Conservation (phyloP, 2,888 invertebrate genomes). For the Spialia ferax region DNA sequence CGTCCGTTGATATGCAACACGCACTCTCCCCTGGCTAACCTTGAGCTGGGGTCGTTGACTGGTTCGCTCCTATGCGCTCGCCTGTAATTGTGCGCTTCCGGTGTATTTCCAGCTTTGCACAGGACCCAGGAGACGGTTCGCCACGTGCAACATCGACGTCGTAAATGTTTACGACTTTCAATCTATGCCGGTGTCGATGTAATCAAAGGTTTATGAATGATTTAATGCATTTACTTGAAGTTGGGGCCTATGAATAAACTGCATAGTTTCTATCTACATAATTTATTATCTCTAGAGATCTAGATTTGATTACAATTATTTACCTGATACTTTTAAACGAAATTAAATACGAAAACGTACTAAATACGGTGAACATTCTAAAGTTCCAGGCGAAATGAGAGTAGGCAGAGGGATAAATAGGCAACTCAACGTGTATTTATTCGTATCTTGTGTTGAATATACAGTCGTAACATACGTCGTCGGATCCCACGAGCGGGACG, state of each 20-base stretch:
- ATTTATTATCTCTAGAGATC: too few relatives aligned
- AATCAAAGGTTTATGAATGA: too few relatives aligned
- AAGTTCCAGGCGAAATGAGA: neutral
- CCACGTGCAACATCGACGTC: constrained; percentile 59
- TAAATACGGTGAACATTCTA: neutral
- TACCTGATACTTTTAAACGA: too few relatives aligned
- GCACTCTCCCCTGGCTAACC: constrained; percentile 70
- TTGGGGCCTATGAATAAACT: neutral
- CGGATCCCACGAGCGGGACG: constrained; percentile 61
- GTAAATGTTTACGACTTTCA: constrained; percentile 47
- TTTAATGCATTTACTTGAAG: neutral
- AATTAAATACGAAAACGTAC: too few relatives aligned
- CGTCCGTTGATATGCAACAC: constrained; percentile 63
- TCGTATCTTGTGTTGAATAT: neutral
- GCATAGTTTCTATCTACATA: neutral
- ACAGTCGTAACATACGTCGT: constrained; percentile 57
- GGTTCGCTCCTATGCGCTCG: constrained; percentile 58
- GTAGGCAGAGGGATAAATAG: neutral
- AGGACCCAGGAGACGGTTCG: constrained; percentile 66
- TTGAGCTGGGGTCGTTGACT: constrained; percentile 74
- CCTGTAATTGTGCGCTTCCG: constrained; percentile 75
- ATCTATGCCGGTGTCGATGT: constrained; percentile 34
- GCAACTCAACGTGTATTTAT: neutral
- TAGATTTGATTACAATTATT: too few relatives aligned
- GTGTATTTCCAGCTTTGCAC: constrained; percentile 67